Evolutionary conservation across 2,888 invertebrate species (phyloP).

Genomic region (Crioceris asparagi): DNA sequence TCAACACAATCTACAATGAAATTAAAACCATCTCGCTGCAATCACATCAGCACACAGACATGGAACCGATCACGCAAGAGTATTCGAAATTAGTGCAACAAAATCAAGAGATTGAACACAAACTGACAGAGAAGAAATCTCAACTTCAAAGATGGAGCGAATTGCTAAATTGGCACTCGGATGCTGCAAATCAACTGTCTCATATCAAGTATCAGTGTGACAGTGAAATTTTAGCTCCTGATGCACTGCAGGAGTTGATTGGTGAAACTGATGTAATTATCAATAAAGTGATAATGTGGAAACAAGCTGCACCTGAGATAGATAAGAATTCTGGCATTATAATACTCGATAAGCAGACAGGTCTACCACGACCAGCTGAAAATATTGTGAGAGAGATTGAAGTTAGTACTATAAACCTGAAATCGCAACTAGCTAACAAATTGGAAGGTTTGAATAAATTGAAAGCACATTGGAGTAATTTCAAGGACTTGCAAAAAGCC

Average conservation of each 20-base stretch:
- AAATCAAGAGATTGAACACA: constrained; percentile 66
- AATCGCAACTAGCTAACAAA: constrained; percentile 55
- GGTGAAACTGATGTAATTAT: constrained; percentile 59
- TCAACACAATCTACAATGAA: constrained; percentile 70
- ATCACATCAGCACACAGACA: constrained; percentile 60
- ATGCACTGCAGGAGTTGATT: constrained; percentile 58
- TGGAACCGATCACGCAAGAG: constrained; percentile 58
- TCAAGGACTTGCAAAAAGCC: constrained; percentile 58
- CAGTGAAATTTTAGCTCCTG: constrained; percentile 58
- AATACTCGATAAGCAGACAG: constrained; percentile 58
- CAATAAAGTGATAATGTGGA: constrained; percentile 59
- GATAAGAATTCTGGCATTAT: constrained; percentile 58
- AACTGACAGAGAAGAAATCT: constrained; percentile 61
- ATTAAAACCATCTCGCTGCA: constrained; percentile 63
- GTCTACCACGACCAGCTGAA: constrained; percentile 61
- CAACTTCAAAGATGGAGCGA: constrained; percentile 75
- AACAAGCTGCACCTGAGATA: constrained; percentile 53
- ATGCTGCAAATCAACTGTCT: constrained; percentile 65
- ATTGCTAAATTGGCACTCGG: constrained; percentile 69
- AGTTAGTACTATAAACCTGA: constrained; percentile 54
- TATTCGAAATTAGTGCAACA: constrained; percentile 66
- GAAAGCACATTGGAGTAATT: constrained; percentile 66
- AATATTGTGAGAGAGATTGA: constrained; percentile 63
- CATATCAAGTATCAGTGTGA: constrained; percentile 74
- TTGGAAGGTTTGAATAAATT: constrained; percentile 59